These are phyloP conservation scores for Sebastes matsubarae DNA, from an alignment of 2,797 vertebrate genomes.

Conservation along the genomic window DNA sequence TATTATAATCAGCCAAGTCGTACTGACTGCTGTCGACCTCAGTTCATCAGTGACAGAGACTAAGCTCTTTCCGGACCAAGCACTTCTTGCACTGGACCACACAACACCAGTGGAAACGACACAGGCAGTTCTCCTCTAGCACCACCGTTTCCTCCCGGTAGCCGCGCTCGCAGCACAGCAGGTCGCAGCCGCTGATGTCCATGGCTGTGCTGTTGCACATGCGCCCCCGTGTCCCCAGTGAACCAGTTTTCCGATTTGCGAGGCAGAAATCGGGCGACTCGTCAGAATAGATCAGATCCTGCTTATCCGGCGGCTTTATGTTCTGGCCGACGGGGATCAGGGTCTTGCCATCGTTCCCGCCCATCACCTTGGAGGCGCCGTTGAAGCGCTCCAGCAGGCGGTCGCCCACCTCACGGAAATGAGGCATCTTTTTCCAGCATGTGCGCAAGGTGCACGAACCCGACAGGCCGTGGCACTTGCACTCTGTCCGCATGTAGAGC, in stretches of 20 bases:
- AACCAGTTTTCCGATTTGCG: constrained; percentile 95
- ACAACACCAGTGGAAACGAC: constrained; percentile 99
- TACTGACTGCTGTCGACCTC: constrained; percentile 5
- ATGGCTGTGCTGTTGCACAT: constrained; percentile 95
- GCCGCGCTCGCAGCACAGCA: constrained; percentile 95
- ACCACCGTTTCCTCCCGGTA: constrained; percentile 91
- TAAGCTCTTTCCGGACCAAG: constrained; percentile 92
- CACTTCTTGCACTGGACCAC: constrained; percentile 98
- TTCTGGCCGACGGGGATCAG: constrained; percentile 94
- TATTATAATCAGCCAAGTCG: constrained; percentile 12
- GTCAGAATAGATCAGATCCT: constrained; percentile 96
- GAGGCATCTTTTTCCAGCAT: constrained; percentile 98
- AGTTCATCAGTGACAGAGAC: constrained; percentile 88
- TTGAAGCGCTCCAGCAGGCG: constrained; percentile 95
- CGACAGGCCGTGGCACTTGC: constrained; percentile 97
- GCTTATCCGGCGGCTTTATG: constrained; percentile 94
- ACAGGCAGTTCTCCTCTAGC: constrained; percentile 96
- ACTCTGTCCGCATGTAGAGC: constrained; percentile 96
- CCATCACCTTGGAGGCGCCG: constrained; percentile 97
- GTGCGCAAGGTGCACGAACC: constrained; percentile 96
- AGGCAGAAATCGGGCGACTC: constrained; percentile 97
- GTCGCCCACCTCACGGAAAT: constrained; percentile 95
- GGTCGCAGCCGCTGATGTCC: constrained; percentile 96
- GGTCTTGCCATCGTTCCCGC: constrained; percentile 95
- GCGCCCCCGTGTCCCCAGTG: constrained; percentile 91